Evolutionary conservation across 1,140 invertebrate species (phyloP).

Genomic region (Drosophila pruinosa): DNA sequence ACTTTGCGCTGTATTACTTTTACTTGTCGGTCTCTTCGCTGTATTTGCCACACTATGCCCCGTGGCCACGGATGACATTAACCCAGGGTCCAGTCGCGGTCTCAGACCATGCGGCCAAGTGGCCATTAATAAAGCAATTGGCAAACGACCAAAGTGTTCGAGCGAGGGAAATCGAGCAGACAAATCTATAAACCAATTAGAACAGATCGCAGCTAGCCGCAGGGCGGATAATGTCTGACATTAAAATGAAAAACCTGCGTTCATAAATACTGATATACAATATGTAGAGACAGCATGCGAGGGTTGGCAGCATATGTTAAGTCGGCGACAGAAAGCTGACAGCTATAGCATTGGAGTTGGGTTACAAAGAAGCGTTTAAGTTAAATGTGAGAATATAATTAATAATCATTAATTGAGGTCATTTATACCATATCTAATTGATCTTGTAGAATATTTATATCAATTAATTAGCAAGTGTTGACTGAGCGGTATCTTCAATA

Average conservation of each 20-base stretch:
- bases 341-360: neutral
- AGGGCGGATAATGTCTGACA: slow-evolving; percentile 41
- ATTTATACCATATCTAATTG: too few species aligned
- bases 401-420: neutral
- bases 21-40: slow-evolving; percentile 43
- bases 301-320: neutral
- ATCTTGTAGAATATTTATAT: too few species aligned
- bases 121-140: slow-evolving; percentile 53
- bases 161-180: slow-evolving; percentile 50
- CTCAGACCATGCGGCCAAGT: slow-evolving; percentile 1
- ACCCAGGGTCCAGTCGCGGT: slow-evolving; percentile 35
- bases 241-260: slow-evolving; percentile 51
- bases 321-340: neutral
- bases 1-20: slow-evolving; percentile 64
- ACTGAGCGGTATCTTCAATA: too few species aligned
- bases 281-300: neutral
- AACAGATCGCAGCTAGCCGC: slow-evolving; percentile 46
- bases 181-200: slow-evolving; percentile 77
- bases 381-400: neutral
- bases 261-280: slow-evolving; percentile 33
- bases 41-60: slow-evolving; percentile 32
- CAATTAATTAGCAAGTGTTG: neutral
- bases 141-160: slow-evolving; percentile 16
- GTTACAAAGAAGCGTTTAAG: too few species aligned
- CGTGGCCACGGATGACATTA: slow-evolving; percentile 71